A percentile compares a stretch with the other conserved stretches of the same genome.
Conservation (phyloP, 2,113 vertebrate genomes). For the Antechinus stuartii region DNA sequence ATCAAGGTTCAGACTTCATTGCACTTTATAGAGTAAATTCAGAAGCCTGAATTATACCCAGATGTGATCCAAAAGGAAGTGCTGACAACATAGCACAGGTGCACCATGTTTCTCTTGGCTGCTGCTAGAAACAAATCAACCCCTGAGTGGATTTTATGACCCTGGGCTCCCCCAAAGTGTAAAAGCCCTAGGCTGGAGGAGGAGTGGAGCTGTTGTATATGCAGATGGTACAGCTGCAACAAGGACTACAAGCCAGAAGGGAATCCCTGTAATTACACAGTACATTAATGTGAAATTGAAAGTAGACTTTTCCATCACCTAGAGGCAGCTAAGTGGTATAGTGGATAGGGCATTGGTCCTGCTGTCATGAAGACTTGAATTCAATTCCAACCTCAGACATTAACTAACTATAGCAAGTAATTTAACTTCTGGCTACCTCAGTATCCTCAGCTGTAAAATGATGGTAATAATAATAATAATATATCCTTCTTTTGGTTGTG, state of each 20-base stretch:
- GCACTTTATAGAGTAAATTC: conserved; percentile 5
- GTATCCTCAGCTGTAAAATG: neutral
- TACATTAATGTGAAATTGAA: conserved; percentile 25
- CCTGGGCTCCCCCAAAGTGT: neutral
- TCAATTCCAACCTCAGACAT: neutral
- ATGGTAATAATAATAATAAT: neutral
- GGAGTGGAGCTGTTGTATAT: conserved; percentile 14
- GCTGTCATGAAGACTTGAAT: neutral
- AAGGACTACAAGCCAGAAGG: neutral
- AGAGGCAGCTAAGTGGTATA: neutral
- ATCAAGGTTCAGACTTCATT: neutral
- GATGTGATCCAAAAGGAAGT: neutral
- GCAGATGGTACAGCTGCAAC: neutral
- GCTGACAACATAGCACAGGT: neutral
- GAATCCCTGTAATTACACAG: neutral
- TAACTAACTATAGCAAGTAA: neutral
- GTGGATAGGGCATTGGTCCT: neutral
- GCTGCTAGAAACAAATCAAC: neutral
- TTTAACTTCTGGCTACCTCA: neutral
- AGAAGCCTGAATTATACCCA: neutral
- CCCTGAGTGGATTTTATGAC: neutral
- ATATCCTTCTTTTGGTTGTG: neutral
- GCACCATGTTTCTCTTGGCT: neutral
- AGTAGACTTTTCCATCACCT: neutral
- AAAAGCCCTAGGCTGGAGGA: neutral